A percentile compares a stretch with the other conserved stretches of the same genome.
Conservation (phyloP, 1,140 invertebrate species). For the Sitobion miscanthi region DNA sequence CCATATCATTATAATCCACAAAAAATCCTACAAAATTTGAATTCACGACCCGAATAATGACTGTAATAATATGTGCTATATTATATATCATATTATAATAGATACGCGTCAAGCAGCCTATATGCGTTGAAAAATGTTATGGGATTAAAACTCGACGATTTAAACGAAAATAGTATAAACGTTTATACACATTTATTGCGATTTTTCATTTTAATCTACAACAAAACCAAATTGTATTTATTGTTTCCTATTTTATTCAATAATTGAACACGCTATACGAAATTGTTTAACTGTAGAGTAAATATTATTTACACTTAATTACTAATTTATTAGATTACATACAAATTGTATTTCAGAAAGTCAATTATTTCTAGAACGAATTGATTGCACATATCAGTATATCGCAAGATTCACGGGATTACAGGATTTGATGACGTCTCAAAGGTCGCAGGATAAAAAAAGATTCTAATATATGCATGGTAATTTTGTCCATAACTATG, state of each 20-base stretch:
- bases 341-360: neutral
- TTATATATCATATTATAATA: neutral
- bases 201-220: neutral
- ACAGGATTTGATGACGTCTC: neutral
- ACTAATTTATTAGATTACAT: neutral
- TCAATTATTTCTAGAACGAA: neutral
- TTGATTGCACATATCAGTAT: neutral
- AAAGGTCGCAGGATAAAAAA: neutral
- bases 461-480: neutral
- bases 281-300: neutral
- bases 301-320: neutral
- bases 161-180: neutral
- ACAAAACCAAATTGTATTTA: neutral
- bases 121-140: neutral
- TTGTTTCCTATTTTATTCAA: too few species aligned
- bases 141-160: neutral
- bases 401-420: neutral
- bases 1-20: neutral
- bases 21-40: neutral
- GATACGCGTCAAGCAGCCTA: neutral
- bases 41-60: neutral
- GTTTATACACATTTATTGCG: neutral
- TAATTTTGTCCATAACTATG: neutral
- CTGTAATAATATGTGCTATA: neutral
- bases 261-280: neutral